Conservation (phyloP, 2,113 vertebrate species). For the Silurus glanis region DNA sequence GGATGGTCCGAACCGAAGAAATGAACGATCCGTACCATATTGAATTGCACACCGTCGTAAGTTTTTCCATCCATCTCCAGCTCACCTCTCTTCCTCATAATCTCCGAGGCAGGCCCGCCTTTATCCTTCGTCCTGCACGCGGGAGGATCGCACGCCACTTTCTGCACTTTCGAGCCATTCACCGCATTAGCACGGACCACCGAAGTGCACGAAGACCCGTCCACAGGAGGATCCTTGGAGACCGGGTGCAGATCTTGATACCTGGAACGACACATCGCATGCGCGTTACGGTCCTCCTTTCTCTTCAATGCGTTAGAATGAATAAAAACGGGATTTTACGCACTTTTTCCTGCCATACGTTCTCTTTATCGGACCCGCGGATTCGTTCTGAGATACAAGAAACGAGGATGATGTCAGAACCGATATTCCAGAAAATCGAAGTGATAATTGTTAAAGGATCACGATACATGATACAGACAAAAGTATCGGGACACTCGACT, state of each 20-base stretch:
- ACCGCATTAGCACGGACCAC: slow-evolving; percentile 64
- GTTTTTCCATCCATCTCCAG: not conserved
- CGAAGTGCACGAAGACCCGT: slow-evolving; percentile 66
- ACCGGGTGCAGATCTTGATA: slow-evolving; percentile 70
- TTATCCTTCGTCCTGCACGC: slow-evolving; percentile 52
- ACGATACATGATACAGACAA: too few species aligned
- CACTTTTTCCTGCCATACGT: slow-evolving; percentile 68
- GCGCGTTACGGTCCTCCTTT: too few species aligned
- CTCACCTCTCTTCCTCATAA: slow-evolving; percentile 39
- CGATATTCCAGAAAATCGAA: too few species aligned
- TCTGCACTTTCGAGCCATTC: slow-evolving; percentile 63
- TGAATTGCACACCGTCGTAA: too few species aligned
- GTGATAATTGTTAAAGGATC: too few species aligned
- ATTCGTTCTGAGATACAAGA: slow-evolving; percentile 62
- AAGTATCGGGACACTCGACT: too few species aligned
- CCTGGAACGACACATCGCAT: slow-evolving; percentile 50
- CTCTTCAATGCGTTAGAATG: too few species aligned
- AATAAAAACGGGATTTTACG: slow-evolving; percentile 5
- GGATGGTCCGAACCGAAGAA: too few species aligned
- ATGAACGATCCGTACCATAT: too few species aligned
- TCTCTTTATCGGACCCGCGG: slow-evolving; percentile 63
- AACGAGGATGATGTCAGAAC: slow-evolving; percentile 13
- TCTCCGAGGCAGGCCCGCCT: slow-evolving; percentile 55
- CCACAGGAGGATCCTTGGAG: slow-evolving; percentile 58
- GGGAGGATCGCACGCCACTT: slow-evolving; percentile 62